phyloP scores from a whole-genome alignment of 2,113 vertebrate genomes.

The Entosphenus tridentatus region DNA sequence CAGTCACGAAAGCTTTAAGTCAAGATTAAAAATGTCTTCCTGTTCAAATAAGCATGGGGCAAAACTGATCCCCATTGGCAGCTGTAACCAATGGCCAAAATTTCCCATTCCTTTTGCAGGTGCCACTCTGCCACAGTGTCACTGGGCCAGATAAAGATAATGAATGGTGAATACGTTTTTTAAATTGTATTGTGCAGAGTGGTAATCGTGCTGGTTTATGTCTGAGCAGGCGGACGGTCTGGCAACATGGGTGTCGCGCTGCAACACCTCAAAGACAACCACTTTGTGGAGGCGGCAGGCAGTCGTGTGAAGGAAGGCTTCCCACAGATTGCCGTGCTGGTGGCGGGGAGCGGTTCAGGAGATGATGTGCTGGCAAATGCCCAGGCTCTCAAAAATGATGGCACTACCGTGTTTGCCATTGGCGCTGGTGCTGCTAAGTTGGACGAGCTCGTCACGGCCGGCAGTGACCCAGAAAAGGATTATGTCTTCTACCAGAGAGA shows the following conservation, averaged over 20 bases:
- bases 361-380: conserved; percentile 46
- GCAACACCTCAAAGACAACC: conserved; percentile 34
- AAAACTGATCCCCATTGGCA: too few species aligned
- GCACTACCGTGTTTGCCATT: conserved; percentile 49
- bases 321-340: conserved; percentile 58
- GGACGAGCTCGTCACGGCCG: conserved; percentile 38
- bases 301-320: conserved; percentile 48
- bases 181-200: too few species aligned
- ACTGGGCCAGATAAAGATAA: too few species aligned
- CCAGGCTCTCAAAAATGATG: conserved; percentile 27
- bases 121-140: too few species aligned
- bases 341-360: conserved; percentile 44
- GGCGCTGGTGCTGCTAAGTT: conserved; percentile 38
- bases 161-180: too few species aligned
- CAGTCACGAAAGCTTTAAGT: too few species aligned
- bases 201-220: too few species aligned
- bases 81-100: too few species aligned
- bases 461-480: conserved; percentile 22
- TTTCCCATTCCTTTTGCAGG: too few species aligned
- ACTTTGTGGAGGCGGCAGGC: conserved; percentile 52
- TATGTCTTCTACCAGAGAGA: too few species aligned
- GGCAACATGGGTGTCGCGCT: conserved; percentile 51
- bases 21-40: too few species aligned
- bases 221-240: conserved; percentile 23
- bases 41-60: too few species aligned